Evolutionary conservation across 1,140 invertebrate genomes (phyloP), one percentile per base, ranked within the genome.

Genomic region (Alviniconcha marisindica): DNA sequence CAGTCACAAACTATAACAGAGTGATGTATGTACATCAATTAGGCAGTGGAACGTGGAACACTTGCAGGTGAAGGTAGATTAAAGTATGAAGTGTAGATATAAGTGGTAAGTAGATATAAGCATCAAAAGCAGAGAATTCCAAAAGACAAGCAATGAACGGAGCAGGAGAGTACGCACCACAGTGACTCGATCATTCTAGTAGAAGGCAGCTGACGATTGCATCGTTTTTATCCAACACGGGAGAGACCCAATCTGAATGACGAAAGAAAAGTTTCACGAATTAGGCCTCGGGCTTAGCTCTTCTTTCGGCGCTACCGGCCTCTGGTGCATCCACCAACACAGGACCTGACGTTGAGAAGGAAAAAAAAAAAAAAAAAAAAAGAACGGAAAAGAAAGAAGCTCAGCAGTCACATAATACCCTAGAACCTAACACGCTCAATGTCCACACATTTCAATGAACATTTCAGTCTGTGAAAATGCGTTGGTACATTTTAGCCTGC

Each of bases 111-210:
- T 31, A 31, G 33, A 69, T 69, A 69, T 69, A 36, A 36, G 33
- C n/a, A 69, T 48, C 44, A 48, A 48, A 48, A 66, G n/a, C n/a
- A 69, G 2, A 44, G 31, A 1, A 48, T 81, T n/a, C 42, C 28
- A 63, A 60, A 80, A 24, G 38, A 54, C 44, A 80, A 63, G n/a
- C 31, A 44, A 40, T 44, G 28, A 81, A 71, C 28, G 66, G 73
- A 56, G 24, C 60, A 80, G 21, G 31, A 36, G 54, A 60, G 82
- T 81, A 84, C 83, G 76, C 79, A 84, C 83, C 83, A 84, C 71
- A 84, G 78, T 60, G 83, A 80, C 79, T 84, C 83, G 56, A 84
- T 84, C 83, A 84, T 84, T 81, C 78, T 84, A 84, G 77, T 56
- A 80, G 78, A 38, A 80, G 40, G 78, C 54, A 38, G 78, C 36